These are phyloP conservation scores for Macropis europaea DNA, from an alignment of 2,888 invertebrate species.

Conservation along the genomic window DNA sequence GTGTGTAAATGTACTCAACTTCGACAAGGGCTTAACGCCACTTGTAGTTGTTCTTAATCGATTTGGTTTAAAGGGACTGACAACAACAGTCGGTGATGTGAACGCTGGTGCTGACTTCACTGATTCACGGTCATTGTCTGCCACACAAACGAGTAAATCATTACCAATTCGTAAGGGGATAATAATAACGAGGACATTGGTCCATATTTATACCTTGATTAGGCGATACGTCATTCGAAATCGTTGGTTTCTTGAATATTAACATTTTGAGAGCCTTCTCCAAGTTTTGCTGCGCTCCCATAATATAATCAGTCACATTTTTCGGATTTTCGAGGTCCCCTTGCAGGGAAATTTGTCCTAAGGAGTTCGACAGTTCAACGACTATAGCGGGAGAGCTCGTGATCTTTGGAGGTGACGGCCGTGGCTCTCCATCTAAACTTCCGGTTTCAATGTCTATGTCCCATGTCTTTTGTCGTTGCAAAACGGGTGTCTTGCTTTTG, in stretches of 20 bases:
- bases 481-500: not conserved
- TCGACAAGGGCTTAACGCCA: not conserved
- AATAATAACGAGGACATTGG: no score
- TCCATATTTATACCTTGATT: slow-evolving; percentile 28
- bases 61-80: not conserved
- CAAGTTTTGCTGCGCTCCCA: slow-evolving; percentile 28
- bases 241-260: not conserved
- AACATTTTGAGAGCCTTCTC: slow-evolving; percentile 37
- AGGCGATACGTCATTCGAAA: not conserved
- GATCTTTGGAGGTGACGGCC: slow-evolving; percentile 63
- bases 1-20: not conserved
- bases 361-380: slow-evolving; percentile 61
- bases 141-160: not conserved
- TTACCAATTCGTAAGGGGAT: not conserved
- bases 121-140: slow-evolving; percentile 22
- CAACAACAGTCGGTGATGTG: not conserved
- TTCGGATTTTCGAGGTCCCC: slow-evolving; percentile 35
- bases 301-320: slow-evolving; percentile 13
- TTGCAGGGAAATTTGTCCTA: slow-evolving; percentile 66
- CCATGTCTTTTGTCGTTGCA: slow-evolving; percentile 62
- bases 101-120: slow-evolving; percentile 31
- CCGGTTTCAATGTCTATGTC: slow-evolving; percentile 50
- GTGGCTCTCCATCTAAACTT: slow-evolving; percentile 57
- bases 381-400: slow-evolving; percentile 61
- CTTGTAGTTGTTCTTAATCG: not conserved